Conservation (phyloP, 53 echinoderm and acorn worm species). For the Actinopyga echinites region DNA sequence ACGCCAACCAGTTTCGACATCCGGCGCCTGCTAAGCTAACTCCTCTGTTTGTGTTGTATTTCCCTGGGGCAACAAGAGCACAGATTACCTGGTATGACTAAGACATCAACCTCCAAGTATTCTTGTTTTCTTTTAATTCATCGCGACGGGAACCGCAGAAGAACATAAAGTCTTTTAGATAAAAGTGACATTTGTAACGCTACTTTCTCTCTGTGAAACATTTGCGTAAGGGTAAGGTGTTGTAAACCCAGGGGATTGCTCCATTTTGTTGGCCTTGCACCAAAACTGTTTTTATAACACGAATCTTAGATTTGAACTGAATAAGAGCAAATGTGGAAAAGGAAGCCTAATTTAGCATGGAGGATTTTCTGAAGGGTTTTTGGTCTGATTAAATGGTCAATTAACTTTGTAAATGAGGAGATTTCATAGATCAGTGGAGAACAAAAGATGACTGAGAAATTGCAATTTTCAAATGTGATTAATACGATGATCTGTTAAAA, state of each 20-base stretch:
- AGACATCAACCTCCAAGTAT: slow-evolving; percentile 7
- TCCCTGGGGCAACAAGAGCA: slow-evolving; percentile 14
- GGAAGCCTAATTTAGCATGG: too few species aligned
- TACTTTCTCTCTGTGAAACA: background rate
- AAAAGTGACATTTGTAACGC: slow-evolving; percentile 25
- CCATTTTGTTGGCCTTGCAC: too few species aligned
- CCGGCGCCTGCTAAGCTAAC: slow-evolving; percentile 32
- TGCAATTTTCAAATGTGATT: too few species aligned
- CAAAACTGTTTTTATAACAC: too few species aligned
- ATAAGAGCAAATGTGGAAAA: too few species aligned
- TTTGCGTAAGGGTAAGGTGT: slow-evolving; percentile 4
- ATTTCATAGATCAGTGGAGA: too few species aligned
- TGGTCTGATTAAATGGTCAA: too few species aligned
- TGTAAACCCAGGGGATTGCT: slow-evolving; percentile 4
- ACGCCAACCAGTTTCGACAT: background rate
- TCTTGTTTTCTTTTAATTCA: slow-evolving; percentile 29
- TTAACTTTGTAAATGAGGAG: too few species aligned
- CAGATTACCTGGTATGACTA: slow-evolving; percentile 32
- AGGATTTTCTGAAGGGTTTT: too few species aligned
- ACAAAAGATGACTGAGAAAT: too few species aligned
- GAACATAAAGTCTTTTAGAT: slow-evolving; percentile 28
- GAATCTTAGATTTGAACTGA: too few species aligned
- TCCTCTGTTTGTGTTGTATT: background rate
- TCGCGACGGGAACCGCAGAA: background rate
- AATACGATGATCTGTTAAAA: too few species aligned